Evolutionary conservation across 2,797 vertebrate species (phyloP).

Genomic region (Labeo calbasu): DNA sequence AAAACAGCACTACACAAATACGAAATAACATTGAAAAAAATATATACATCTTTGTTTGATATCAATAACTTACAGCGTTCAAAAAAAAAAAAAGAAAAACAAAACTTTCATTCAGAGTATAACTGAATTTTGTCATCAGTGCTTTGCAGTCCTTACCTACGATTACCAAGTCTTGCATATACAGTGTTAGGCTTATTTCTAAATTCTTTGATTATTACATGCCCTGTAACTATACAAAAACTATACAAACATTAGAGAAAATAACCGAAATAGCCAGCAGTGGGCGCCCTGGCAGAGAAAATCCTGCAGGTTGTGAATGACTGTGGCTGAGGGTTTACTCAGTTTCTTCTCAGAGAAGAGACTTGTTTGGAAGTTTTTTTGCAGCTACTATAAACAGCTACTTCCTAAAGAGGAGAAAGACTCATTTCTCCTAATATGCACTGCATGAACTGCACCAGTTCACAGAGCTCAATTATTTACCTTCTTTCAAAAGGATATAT

Average conservation of each 20-base stretch:
- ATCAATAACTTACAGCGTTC: slow-evolving; percentile 51
- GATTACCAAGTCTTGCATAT: neutral
- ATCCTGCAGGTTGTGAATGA: slow-evolving; percentile 15
- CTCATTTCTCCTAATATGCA: slow-evolving; percentile 15
- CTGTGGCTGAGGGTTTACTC: slow-evolving; percentile 47
- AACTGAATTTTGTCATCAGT: neutral
- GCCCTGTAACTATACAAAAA: neutral
- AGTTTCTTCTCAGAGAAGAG: slow-evolving; percentile 40
- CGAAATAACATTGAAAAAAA: slow-evolving; percentile 25
- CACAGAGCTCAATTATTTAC: neutral
- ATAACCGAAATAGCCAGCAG: slow-evolving; percentile 31
- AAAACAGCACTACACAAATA: slow-evolving; percentile 40
- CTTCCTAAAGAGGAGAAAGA: slow-evolving; percentile 55
- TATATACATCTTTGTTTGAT: slow-evolving; percentile 39
- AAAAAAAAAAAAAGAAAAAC: neutral
- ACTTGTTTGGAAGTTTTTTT: slow-evolving; percentile 1
- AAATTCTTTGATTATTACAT: no score
- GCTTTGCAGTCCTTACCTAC: neutral
- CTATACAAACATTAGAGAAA: slow-evolving; percentile 51
- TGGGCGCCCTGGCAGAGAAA: slow-evolving; percentile 23
- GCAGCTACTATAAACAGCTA: slow-evolving; percentile 50
- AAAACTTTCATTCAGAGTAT: neutral
- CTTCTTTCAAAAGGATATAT: neutral
- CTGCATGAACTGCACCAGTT: neutral
- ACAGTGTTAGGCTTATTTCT: neutral